Evolutionary conservation across 2,797 vertebrate species (phyloP).

Genomic region (Syncerus caffer): DNA sequence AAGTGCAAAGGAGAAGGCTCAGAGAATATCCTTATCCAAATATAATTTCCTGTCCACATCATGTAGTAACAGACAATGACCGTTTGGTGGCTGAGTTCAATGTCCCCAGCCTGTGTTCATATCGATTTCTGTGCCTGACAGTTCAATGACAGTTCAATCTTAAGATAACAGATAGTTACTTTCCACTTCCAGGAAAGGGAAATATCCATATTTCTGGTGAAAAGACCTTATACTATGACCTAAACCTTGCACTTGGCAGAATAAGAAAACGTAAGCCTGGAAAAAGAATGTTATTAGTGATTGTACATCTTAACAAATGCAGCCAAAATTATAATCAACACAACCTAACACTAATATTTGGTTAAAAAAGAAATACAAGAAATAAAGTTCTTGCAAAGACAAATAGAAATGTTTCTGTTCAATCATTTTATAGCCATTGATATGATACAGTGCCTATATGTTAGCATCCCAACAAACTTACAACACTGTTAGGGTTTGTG

Average conservation of each 20-base stretch:
- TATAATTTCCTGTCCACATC: not conserved
- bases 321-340: not conserved
- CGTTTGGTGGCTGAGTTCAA: not conserved
- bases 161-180: not conserved
- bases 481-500: not conserved
- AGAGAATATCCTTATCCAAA: not conserved
- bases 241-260: not conserved
- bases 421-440: not conserved
- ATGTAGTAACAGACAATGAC: not conserved
- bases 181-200: not conserved
- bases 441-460: not conserved
- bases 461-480: not conserved
- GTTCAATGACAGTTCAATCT: not conserved
- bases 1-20: not conserved
- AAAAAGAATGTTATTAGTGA: not conserved
- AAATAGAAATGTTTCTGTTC: not conserved
- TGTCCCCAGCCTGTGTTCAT: not conserved
- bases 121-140: not conserved
- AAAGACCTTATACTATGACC: not conserved
- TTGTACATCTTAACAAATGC: not conserved
- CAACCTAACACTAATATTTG: not conserved
- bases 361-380: not conserved
- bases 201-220: not conserved
- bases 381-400: not conserved
- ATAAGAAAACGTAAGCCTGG: not conserved